Base-by-base conservation (phyloP, 1,140 invertebrate species). In the Zaprionus inermis region DNA sequence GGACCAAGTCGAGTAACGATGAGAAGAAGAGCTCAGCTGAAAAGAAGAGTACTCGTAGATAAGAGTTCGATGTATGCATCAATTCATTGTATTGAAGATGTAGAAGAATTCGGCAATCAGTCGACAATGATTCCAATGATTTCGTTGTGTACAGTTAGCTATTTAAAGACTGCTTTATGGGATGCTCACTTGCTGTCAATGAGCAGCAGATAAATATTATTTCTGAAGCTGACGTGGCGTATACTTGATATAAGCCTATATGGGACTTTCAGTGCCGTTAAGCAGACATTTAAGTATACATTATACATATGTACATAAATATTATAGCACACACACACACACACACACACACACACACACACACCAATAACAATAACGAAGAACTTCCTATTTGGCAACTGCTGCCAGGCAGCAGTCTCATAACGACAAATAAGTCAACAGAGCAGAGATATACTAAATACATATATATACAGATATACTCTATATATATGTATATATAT, bases 341-440 rank as follows among this genome's bases (percentile, higher is more conserved):
- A 24, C 24, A 59, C 61, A 32, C 18, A 56, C 24, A 22, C 36
- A 28, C 56, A 44, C 52, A 44, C 36, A 41, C 49, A 12, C 32
- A 34, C 61, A 20, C 12, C 22, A 41, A 36, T 44, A 34, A 30
- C n/a, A 49, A 16, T 66, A 11, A 18, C 59, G 24, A 34, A 52
- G 32, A 49, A 55, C 64, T 51, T 76, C 63, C 74, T 61, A 63
- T 67, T 64, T 49, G 38, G 52, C 54, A 51, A 32, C 59, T 72
- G 81, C 81, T 81, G 69, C 76, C 71, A 65, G 72, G 65, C 59
- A 36, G 18, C 72, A 72, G 64, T 78, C 63, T 69, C 68, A 69
- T 44, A 78, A 78, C 55, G 60, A 75, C 79, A 88, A 79, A 75
- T 76, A 86, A 86, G 76, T 78, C 82, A 70, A 81, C 78, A 28